Percentiles rank a stretch among this genome's conserved stretches.
Evolutionary conservation across 2,888 invertebrate species (phyloP).

Genomic region (Drosophila mercatorum): DNA sequence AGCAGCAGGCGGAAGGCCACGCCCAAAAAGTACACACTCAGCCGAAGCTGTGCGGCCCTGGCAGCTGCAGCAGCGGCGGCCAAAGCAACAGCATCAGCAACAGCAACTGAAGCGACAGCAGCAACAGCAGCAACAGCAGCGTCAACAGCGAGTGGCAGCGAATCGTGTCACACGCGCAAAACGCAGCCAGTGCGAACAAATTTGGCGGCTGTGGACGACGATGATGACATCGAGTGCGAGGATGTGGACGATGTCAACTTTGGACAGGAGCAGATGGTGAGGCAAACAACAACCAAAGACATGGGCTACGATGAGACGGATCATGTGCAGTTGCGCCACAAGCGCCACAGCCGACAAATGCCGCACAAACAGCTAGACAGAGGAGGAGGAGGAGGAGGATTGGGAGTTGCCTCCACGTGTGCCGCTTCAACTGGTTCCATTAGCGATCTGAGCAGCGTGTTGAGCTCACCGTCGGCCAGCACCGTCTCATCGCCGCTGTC

Average conservation of each 20-base stretch:
- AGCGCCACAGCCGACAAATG: constrained; percentile 63
- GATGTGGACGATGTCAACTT: constrained; percentile 69
- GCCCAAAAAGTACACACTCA: constrained; percentile 67
- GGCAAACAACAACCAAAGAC: constrained; percentile 58
- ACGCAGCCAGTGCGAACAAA: constrained; percentile 65
- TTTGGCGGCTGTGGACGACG: constrained; percentile 69
- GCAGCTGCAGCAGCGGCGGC: constrained; percentile 25
- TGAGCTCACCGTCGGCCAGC: constrained; percentile 82
- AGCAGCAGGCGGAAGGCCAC: constrained; percentile 70
- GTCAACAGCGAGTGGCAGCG: constrained; percentile 21
- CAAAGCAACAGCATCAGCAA: constrained; percentile 20
- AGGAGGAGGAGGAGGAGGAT: constrained; percentile 42
- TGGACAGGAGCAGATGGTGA: constrained; percentile 38
- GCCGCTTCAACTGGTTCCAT: constrained; percentile 55
- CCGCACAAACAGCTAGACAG: constrained; percentile 60
- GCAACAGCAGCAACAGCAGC: constrained; percentile 13
- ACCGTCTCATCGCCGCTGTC: constrained; percentile 82
- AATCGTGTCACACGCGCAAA: constrained; percentile 46
- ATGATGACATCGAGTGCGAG: constrained; percentile 68
- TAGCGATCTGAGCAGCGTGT: constrained; percentile 81
- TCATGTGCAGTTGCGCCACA: constrained; percentile 79
- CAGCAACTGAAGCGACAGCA: constrained; percentile 6
- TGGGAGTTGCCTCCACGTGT: background rate
- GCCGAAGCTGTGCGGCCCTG: constrained; percentile 62
- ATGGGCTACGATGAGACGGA: constrained; percentile 75